phyloP scores from a whole-genome alignment of 2,797 vertebrate species.

The Poeciliopsis gracilis region DNA sequence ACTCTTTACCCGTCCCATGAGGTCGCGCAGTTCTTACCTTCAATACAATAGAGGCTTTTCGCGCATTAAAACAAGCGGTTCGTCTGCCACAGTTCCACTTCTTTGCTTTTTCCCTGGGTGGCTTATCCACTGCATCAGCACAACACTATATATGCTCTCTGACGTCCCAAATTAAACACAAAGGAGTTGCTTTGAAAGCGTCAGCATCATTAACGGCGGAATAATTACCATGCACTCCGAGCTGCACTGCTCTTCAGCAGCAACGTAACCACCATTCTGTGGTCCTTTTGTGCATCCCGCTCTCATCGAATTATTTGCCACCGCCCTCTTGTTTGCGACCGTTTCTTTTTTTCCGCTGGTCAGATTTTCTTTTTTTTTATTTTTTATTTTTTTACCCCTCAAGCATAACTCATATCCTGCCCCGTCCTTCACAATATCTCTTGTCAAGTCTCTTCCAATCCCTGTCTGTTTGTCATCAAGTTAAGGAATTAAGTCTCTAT shows the following conservation, averaged over 20 bases:
- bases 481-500: slow-evolving; percentile 43
- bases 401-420: slow-evolving; percentile 19
- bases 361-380: background rate
- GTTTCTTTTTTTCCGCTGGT: slow-evolving; percentile 16
- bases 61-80: slow-evolving; percentile 24
- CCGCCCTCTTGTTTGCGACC: slow-evolving; percentile 20
- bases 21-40: slow-evolving; percentile 6
- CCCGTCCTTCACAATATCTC: slow-evolving; percentile 28
- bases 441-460: slow-evolving; percentile 29
- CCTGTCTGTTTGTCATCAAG: slow-evolving; percentile 36
- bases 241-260: slow-evolving; percentile 42
- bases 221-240: slow-evolving; percentile 63
- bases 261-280: slow-evolving; percentile 42
- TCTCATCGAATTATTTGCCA: slow-evolving; percentile 26
- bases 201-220: slow-evolving; percentile 61
- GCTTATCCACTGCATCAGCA: slow-evolving; percentile 44
- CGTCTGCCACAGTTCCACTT: slow-evolving; percentile 2
- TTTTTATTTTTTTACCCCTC: slow-evolving; percentile 8
- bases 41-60: slow-evolving; percentile 6
- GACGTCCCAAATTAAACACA: slow-evolving; percentile 70
- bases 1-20: background rate
- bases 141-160: slow-evolving; percentile 41
- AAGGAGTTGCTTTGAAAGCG: slow-evolving; percentile 54
- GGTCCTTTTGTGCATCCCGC: slow-evolving; percentile 28
- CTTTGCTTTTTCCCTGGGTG: slow-evolving; percentile 33